Evolutionary conservation across 2,113 vertebrate species (phyloP).

Genomic region (Rhinoptilus africanus): DNA sequence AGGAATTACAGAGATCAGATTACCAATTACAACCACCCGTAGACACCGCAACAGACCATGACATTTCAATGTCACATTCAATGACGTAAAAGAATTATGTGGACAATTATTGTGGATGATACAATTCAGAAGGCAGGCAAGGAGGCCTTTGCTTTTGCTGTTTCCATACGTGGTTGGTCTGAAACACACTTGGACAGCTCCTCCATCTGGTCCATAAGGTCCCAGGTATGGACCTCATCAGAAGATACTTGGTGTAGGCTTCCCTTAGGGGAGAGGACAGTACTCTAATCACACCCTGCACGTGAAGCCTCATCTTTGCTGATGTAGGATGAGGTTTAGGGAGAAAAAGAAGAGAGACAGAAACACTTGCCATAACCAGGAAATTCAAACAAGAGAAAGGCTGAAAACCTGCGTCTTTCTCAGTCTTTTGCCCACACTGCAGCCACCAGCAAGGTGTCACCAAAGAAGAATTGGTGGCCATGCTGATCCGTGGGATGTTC

Average conservation of each 20-base stretch:
- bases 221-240: neutral
- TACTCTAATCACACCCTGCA: neutral
- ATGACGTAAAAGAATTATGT: neutral
- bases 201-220: neutral
- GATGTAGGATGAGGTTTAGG: neutral
- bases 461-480: neutral
- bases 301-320: neutral
- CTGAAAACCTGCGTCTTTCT: neutral
- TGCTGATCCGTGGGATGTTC: too few relatives aligned
- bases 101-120: neutral
- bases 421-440: neutral
- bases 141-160: neutral
- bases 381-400: neutral
- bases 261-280: neutral
- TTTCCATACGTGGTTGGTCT: rapidly evolving
- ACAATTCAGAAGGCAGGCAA: neutral
- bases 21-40: too few relatives aligned
- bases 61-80: too few relatives aligned
- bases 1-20: neutral
- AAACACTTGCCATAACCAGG: neutral
- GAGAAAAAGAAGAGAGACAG: neutral
- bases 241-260: neutral
- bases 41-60: neutral
- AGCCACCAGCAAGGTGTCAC: too few relatives aligned
- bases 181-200: neutral